These are phyloP conservation scores for Synergus gifuensis DNA, from an alignment of 2,888 invertebrate genomes.

Conservation along the genomic window DNA sequence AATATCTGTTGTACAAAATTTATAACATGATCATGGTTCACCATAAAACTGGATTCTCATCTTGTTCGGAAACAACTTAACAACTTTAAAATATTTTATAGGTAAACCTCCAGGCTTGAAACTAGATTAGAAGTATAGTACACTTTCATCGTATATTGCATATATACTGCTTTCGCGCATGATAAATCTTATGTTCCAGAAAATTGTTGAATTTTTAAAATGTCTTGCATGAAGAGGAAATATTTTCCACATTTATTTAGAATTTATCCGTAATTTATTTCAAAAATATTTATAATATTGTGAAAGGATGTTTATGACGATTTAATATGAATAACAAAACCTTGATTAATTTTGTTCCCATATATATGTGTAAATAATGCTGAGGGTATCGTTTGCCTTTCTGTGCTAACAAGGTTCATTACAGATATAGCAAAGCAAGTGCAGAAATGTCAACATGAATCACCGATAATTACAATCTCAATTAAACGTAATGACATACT, in stretches of 20 bases:
- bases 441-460: slow-evolving; percentile 43
- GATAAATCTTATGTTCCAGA: not conserved
- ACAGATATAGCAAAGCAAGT: not conserved
- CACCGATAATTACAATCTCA: slow-evolving; percentile 67
- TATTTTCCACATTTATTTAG: not conserved
- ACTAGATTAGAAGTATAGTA: not conserved
- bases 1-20: not conserved
- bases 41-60: slow-evolving; percentile 31
- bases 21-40: not conserved
- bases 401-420: slow-evolving; percentile 29
- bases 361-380: not conserved
- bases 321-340: not conserved
- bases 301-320: not conserved
- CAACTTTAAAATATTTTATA: slow-evolving; percentile 36
- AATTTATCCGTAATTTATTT: too few relatives aligned
- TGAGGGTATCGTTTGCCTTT: not conserved
- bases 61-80: slow-evolving; percentile 26
- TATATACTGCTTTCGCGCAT: not conserved
- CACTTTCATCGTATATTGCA: slow-evolving; percentile 13
- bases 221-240: not conserved
- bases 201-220: not conserved
- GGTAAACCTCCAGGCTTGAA: not conserved
- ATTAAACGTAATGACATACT: slow-evolving; percentile 67
- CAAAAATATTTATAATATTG: too few relatives aligned
- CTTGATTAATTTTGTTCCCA: not conserved